Conservation (phyloP, 37 sponge, comb jelly and placozoan genomes). For the Mnemiopsis leidyi region DNA sequence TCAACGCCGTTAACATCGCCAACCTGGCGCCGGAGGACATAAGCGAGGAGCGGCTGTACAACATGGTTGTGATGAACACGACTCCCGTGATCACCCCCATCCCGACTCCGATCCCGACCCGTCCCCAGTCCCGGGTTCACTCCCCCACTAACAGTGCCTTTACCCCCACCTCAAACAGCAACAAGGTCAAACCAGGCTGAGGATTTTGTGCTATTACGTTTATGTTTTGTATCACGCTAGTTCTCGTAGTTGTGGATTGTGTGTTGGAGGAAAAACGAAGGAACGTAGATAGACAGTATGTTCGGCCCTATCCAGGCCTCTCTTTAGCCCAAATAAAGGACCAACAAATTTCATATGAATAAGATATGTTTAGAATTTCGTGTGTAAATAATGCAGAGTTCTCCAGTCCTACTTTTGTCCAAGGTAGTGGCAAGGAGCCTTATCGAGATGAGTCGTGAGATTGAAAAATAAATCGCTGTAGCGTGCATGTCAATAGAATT, state of each 20-base stretch:
- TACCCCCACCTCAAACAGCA: constrained; percentile 50
- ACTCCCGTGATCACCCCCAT: constrained; percentile 61
- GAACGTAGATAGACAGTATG: background rate
- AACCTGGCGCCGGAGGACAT: constrained; percentile 59
- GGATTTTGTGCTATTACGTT: background rate
- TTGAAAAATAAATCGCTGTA: too few species aligned
- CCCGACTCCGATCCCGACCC: constrained; percentile 56
- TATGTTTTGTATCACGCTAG: background rate
- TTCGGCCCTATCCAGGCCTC: background rate
- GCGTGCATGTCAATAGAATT: too few species aligned
- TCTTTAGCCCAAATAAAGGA: background rate
- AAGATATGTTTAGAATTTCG: background rate
- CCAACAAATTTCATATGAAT: background rate
- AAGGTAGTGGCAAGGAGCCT: background rate
- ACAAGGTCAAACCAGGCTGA: constrained; percentile 46
- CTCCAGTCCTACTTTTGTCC: background rate
- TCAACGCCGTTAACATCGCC: constrained; percentile 66
- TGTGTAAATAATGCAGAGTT: background rate
- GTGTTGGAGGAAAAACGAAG: background rate
- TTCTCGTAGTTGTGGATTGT: background rate
- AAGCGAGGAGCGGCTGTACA: constrained; percentile 59
- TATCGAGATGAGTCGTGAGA: too few species aligned
- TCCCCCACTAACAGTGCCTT: constrained; percentile 65
- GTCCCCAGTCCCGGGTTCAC: constrained; percentile 60
- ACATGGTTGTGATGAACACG: constrained; percentile 63